Evolutionary conservation across 2,797 vertebrate species (phyloP), one percentile per base, ranked within the genome.

Genomic region (Acrossocheilus fasciatus): DNA sequence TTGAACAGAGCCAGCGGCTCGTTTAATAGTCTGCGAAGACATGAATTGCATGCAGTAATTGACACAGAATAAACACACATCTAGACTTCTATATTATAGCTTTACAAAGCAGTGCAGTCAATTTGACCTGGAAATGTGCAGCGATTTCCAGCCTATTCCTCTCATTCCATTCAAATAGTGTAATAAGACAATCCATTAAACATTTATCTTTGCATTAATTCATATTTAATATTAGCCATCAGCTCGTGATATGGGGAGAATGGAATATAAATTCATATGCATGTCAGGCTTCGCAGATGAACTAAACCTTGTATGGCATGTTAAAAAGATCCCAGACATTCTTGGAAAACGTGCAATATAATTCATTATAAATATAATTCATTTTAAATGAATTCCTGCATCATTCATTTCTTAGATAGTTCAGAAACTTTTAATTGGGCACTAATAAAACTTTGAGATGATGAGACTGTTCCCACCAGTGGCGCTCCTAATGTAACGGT

Each of bases 161-260:
- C 82, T 89, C 64, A 36, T 39, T 85, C 73, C 74, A 76, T 88
- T 87, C 87, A 73, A 89, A 87, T 90, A 91, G 88, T 89, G 83
- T 93, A 92, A 43, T 59, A 89, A 88, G 91, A 92, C 87, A 92
- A 92, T 89, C 86, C 90, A 92, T 94, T 91, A 93, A 92, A 92
- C 92, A 92, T 91, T 92, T 91, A 93, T 90, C 91, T 91, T 91
- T 47, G 85, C 90, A 89, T 91, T 89, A 93, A 94, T 94, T 91
- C 91, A 91, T 94, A 93, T 94, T 93, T 93, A 93, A 94, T 94
- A 92, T 91, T 90, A 90, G 89, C 92, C 87, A 91, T 93, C 92
- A 92, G 90, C 86, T 87, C 72, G 81, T 93, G 93, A 94, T 93
- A 90, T 92, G 90, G 87, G 91, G 91, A 23, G 81, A 90, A 90